Conservation (phyloP, 1,140 invertebrate genomes). For the Papilio dardanus region DNA sequence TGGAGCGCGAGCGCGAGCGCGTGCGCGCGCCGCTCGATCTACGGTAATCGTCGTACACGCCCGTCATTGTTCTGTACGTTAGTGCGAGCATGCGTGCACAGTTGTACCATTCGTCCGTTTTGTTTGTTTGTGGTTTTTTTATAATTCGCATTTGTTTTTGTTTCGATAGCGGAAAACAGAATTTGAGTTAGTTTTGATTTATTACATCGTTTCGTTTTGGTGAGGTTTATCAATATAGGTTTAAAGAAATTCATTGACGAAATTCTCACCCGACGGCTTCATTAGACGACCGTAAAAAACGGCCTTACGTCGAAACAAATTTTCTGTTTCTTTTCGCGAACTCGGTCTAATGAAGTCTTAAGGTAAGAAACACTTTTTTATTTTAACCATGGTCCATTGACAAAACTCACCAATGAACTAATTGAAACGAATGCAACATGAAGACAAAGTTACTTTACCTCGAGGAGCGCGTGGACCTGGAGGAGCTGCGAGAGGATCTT, state of each 20-base stretch:
- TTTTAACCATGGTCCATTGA: not conserved
- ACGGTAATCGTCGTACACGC: conserved; percentile 79
- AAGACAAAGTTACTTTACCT: conserved; percentile 57
- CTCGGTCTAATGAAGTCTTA: too few species aligned
- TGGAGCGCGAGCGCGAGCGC: conserved; percentile 91
- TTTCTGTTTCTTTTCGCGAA: too few species aligned
- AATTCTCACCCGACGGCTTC: too few species aligned
- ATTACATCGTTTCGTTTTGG: conserved; percentile 1
- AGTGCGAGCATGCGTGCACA: conserved; percentile 40
- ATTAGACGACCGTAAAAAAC: too few species aligned
- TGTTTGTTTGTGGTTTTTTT: not conserved
- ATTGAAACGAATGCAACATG: conserved; percentile 33
- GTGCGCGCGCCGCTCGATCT: conserved; percentile 78
- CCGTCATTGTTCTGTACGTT: conserved; percentile 73
- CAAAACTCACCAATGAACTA: conserved; percentile 30
- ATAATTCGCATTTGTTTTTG: conserved; percentile 7
- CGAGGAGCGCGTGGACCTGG: conserved; percentile 74
- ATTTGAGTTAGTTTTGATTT: conserved; percentile 13
- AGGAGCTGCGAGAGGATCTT: conserved; percentile 79
- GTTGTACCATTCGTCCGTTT: conserved; percentile 41
- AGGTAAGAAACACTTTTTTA: too few species aligned
- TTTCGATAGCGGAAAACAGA: conserved; percentile 31
- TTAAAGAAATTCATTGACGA: too few species aligned
- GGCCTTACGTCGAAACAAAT: too few species aligned
- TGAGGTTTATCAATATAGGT: conserved; percentile 23